A percentile compares a stretch with the other conserved stretches of the same genome.
Evolutionary conservation across 2,797 vertebrate species (phyloP).

Genomic region (Botia kubotai): DNA sequence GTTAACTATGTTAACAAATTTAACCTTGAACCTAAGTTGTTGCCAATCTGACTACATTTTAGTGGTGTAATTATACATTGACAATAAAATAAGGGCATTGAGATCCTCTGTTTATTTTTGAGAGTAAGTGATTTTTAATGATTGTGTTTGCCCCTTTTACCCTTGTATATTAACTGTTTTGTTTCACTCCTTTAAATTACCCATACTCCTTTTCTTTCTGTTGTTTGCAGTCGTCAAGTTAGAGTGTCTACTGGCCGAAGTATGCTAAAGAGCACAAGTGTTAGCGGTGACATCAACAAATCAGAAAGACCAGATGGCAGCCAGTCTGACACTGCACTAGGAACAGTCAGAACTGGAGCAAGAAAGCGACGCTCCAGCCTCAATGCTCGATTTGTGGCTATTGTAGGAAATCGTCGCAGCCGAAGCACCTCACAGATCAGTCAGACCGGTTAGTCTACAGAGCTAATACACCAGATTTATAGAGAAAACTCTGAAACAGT

Average conservation of each 20-base stretch:
- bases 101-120: not conserved
- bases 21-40: not conserved
- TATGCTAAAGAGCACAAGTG: conserved; percentile 95
- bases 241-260: conserved; percentile 87
- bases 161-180: conserved; percentile 2
- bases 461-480: not conserved
- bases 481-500: too few species aligned
- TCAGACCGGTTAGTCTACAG: conserved; percentile 80
- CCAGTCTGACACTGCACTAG: conserved; percentile 96
- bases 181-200: not conserved
- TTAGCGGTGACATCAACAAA: conserved; percentile 93
- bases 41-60: too few species aligned
- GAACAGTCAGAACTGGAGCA: conserved; percentile 86
- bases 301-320: conserved; percentile 95
- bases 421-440: conserved; percentile 96
- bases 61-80: not conserved
- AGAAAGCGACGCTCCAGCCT: conserved; percentile 96
- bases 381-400: conserved; percentile 94
- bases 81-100: conserved; percentile 10
- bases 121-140: not conserved
- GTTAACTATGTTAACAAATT: not conserved
- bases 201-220: not conserved
- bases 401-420: conserved; percentile 91
- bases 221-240: conserved; percentile 84
- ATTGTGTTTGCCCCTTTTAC: conserved; percentile 1